A percentile compares a stretch with the other conserved stretches of the same genome.
phyloP scores from a whole-genome alignment of 2,113 vertebrate species.

The Charadrius vociferus region DNA sequence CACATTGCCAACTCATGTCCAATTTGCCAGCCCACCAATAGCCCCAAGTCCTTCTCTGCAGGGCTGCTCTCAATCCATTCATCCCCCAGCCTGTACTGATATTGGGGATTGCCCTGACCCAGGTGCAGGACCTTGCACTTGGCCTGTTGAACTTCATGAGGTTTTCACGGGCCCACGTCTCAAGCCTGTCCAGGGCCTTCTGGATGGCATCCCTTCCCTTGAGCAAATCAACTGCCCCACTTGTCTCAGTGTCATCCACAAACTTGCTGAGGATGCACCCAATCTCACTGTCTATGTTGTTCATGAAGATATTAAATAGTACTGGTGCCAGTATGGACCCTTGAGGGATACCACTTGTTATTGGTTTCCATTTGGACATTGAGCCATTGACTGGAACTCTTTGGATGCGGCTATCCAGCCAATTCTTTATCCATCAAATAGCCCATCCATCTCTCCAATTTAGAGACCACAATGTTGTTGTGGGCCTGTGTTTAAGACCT shows the following conservation, averaged over 20 bases:
- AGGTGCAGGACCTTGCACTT: background rate
- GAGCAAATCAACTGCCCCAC: background rate
- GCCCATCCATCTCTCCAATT: too few relatives aligned
- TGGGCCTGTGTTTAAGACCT: too few relatives aligned
- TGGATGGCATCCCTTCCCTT: background rate
- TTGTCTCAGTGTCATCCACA: background rate
- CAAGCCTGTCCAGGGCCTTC: background rate
- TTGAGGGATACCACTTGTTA: too few relatives aligned
- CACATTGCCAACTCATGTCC: background rate
- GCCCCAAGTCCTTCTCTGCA: background rate
- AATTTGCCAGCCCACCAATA: background rate
- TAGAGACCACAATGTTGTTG: too few relatives aligned
- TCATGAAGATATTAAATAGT: too few relatives aligned
- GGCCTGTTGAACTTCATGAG: background rate
- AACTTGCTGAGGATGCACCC: background rate
- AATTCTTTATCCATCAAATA: too few relatives aligned
- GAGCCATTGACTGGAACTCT: too few relatives aligned
- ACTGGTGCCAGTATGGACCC: too few relatives aligned
- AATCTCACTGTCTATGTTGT: too few relatives aligned
- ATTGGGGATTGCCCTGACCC: background rate
- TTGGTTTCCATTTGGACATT: too few relatives aligned
- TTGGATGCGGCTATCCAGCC: too few relatives aligned
- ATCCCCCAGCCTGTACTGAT: background rate
- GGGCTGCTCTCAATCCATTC: background rate
- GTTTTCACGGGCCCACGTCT: background rate